Evolutionary conservation across 2,113 vertebrate genomes (phyloP), one percentile per base, ranked within the genome.

Genomic region (Lophochroa leadbeateri): DNA sequence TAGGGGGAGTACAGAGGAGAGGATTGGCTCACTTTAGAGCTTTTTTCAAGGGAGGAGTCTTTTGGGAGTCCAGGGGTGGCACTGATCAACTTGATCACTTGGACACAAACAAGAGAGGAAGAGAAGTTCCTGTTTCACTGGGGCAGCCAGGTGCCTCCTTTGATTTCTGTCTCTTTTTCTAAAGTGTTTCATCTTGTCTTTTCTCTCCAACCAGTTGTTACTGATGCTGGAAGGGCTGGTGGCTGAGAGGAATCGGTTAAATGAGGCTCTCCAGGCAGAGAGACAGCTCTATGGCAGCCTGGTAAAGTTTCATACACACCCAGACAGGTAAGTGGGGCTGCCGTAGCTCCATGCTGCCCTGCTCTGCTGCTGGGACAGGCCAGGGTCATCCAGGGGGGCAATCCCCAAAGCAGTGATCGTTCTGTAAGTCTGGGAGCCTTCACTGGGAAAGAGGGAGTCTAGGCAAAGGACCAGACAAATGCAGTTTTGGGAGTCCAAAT

Each of bases 241-340:
- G 24, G 98, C 98, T 15, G 99, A 99, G 90, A 98, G 98, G 93
- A 97, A 98, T 92, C 97, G 97, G 57, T 98, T 99, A 70, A 99
- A 99, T 25, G 98, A 99, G 53, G 98, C 99, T 90, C 97, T 99
- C 52, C 98, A 98, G 95, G 97, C 98, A 11, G 99, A 99, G 97
- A 99, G 98, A 95, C 98, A 98, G 57, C 97, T 99, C 55, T 99
- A 99, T 39, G 98, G 98, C 97, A 99, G 98, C 82, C 98, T 99
- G 70, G 97, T 98, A 41, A 98, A 98, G 78, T 97, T 98, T 75
- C 98, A 98, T n/a, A 93, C 91, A 2, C 97, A 97, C 72, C 97
- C 97, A 49, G 98, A 99, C 97, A 98, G 98, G 99, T 99, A 95
- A 98, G 97, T 9, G 29, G 39, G 47, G 53, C 80, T 44, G 7